phyloP scores from a whole-genome alignment of 2,797 vertebrate species.

The Tenualosa thibaudeaui region DNA sequence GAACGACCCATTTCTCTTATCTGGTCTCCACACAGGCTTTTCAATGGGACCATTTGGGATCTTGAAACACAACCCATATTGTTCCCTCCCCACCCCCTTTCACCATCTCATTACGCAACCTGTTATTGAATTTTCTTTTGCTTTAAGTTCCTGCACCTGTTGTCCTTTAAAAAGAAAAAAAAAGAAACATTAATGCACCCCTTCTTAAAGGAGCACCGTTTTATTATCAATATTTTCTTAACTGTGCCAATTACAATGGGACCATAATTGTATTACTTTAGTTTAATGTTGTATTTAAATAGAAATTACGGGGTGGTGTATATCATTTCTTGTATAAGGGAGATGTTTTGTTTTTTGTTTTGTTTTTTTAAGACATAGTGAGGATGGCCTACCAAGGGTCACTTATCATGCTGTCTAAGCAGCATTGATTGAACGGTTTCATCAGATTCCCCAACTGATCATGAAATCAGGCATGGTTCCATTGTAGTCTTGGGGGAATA shows the following conservation, averaged over 20 bases:
- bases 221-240: conserved; percentile 27
- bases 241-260: conserved; percentile 42
- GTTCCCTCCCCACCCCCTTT: conserved; percentile 43
- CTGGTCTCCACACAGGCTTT: conserved; percentile 3
- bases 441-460: neutral
- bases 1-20: conserved; percentile 12
- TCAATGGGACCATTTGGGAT: conserved; percentile 17
- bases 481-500: conserved; percentile 21
- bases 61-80: conserved; percentile 34
- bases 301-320: conserved; percentile 14
- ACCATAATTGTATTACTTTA: conserved; percentile 42
- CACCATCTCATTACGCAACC: conserved; percentile 5
- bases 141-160: conserved; percentile 1
- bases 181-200: conserved; percentile 5
- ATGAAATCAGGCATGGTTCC: conserved; percentile 22
- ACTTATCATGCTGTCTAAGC: conserved; percentile 30
- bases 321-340: conserved; percentile 31
- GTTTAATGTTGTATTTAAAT: conserved; percentile 38
- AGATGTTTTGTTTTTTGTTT: conserved; percentile 36
- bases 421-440: conserved; percentile 43
- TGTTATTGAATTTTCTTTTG: conserved; percentile 47
- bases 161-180: neutral
- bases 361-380: neutral
- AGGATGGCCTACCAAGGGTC: conserved; percentile 30
- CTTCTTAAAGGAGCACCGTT: conserved; percentile 33